Base-by-base conservation (phyloP, 2,797 vertebrate genomes). In the Arremon brunneinucha region DNA sequence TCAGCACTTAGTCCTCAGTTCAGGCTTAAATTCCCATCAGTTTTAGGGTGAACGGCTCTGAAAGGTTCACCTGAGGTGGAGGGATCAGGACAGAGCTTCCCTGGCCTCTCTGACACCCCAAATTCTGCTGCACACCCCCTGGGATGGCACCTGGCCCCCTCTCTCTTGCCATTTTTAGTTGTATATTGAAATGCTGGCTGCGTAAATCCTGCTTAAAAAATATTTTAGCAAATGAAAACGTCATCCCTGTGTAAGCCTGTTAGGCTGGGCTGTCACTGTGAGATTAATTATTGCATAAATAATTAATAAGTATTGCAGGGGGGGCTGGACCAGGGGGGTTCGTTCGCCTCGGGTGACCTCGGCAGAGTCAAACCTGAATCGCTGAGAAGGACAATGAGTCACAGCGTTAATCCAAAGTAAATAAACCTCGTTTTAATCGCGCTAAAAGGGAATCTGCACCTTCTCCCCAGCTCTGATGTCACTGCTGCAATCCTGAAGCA, bases 231-330 rank as follows among this genome's bases (percentile, higher is more conserved):
- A 93, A 96, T 92, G 64, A 83, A 92, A 93, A 62, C 15, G 2
- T 67, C 65, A 41, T 83, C 14, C 1, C 55, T 39, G 70, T 17
- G 72, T 21, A 35, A 94, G 63, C 55, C 77, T n/a, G 75, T 81
- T 79, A 22, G 65, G 74, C 79, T 30, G 75, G 83, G 82, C 92
- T 93, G 82, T 75, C 59, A 23, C 67, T 16, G 35, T 22, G 64
- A 49, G 83, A 93, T 95, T 88, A 96, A 95, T 90, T 89, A 88
- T 90, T 85, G 57, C 82, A 47, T 47, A 90, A 94, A 83, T 4
- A 12, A 49, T 16, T 39, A 39, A 39, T 39, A 39, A 39, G 12
- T 39, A 39, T 39, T 5, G 47, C 47, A 2, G 47, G 47, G 47
- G 43, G 52, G n/a, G 44, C 26, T 47, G 69, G 44, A 69, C 76